Evolutionary conservation across 2,888 invertebrate genomes (phyloP).

Genomic region (Hydrotaea diabolus): DNA sequence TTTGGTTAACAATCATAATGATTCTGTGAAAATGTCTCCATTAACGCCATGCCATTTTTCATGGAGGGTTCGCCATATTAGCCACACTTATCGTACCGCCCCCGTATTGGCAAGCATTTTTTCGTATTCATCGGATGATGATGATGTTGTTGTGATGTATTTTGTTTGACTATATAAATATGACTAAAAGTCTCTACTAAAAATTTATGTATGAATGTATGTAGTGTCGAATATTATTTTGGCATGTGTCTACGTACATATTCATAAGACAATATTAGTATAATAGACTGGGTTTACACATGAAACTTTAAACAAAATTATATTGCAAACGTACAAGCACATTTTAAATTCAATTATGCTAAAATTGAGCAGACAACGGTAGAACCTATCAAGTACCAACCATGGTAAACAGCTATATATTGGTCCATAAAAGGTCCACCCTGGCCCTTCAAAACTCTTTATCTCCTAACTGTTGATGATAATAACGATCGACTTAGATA

Average conservation of each 20-base stretch:
- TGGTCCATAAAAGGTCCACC: too few relatives aligned
- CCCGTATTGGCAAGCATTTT: slow-evolving; percentile 9
- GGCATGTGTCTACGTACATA: not conserved
- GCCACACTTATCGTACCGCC: slow-evolving; percentile 12
- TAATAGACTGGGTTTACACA: not conserved
- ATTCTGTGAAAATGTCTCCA: not conserved
- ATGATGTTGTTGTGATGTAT: slow-evolving; percentile 17
- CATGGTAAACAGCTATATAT: too few relatives aligned
- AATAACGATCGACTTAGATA: too few relatives aligned
- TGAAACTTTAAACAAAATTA: too few relatives aligned
- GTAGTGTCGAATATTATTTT: not conserved
- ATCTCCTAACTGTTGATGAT: too few relatives aligned
- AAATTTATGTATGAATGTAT: too few relatives aligned
- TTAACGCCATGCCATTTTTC: not conserved
- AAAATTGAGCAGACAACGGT: too few relatives aligned
- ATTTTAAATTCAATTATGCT: too few relatives aligned
- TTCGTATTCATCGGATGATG: not conserved
- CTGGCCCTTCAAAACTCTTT: too few relatives aligned
- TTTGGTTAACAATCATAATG: not conserved
- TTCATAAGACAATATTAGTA: not conserved
- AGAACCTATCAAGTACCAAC: too few relatives aligned
- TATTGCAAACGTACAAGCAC: too few relatives aligned
- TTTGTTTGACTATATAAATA: slow-evolving; percentile 53
- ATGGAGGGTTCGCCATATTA: not conserved
- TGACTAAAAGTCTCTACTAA: slow-evolving; percentile 36